Conservation (phyloP, 2,888 invertebrate species). For the Dastarcus helophoroides region DNA sequence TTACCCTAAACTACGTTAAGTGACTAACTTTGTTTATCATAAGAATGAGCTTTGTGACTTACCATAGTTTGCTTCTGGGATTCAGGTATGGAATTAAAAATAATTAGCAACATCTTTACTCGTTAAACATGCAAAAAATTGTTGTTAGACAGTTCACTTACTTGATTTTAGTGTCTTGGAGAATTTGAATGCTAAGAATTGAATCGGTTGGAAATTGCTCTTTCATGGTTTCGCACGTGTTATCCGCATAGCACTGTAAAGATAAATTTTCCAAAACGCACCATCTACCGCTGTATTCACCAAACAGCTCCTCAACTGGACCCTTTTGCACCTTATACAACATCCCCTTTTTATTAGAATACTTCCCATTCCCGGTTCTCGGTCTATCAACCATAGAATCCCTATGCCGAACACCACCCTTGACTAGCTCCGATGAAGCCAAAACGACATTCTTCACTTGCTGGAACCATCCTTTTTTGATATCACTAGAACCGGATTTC, state of each 20-base stretch:
- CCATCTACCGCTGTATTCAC: slow-evolving; percentile 63
- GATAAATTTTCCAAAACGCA: slow-evolving; percentile 61
- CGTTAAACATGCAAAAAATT: no score
- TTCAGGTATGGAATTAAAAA: no score
- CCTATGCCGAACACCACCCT: slow-evolving; percentile 23
- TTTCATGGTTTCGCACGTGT: slow-evolving; percentile 53
- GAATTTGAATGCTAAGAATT: slow-evolving; percentile 52
- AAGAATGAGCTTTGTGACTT: no score
- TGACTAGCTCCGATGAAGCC: slow-evolving; percentile 35
- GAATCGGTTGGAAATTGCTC: slow-evolving; percentile 59
- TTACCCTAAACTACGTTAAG: no score
- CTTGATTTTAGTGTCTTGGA: slow-evolving; percentile 43
- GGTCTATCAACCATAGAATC: slow-evolving; percentile 41
- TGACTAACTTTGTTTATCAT: no score
- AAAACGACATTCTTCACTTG: slow-evolving; percentile 33
- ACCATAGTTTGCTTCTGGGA: no score
- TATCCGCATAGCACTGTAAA: slow-evolving; percentile 62
- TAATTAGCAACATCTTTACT: no score
- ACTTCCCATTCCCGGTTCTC: slow-evolving; percentile 36
- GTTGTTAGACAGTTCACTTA: no score
- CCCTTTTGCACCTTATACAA: slow-evolving; percentile 48
- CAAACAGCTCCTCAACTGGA: slow-evolving; percentile 59
- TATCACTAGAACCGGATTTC: no score
- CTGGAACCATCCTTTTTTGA: slow-evolving; percentile 35
- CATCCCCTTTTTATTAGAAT: slow-evolving; percentile 48